Base-by-base conservation (phyloP, 2,113 vertebrate species). In the Scytalopus superciliaris region DNA sequence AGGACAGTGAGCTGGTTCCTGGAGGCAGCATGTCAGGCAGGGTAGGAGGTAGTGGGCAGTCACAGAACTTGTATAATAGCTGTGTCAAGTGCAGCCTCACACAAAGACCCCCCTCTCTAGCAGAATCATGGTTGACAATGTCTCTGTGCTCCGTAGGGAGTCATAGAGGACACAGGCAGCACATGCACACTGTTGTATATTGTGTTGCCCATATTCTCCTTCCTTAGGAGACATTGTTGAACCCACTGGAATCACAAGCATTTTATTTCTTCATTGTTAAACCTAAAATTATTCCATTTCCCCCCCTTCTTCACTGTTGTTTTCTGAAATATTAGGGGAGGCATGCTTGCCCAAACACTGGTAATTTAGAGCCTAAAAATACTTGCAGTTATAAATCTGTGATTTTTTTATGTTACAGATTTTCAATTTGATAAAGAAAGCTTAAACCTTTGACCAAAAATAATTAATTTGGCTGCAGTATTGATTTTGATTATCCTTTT, bases 141-240 rank as follows among this genome's bases (percentile, higher is more conserved):
- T 76, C 57, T 27, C 40, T 35, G 42, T 25, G 14, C 55, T 64
- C 59, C 2, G 0, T 7, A 17, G 33, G 68, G 30, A 73, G 33
- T 10, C 52, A 12, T 28, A 14, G 57, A 3, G 3, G 25, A 50
- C 56, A 53, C 0, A 0, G 1, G 2, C n/a, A 5, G 22, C 10
- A n/a, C 49, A 66, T 37, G 7, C 13, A 45, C 12, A 17, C 12
- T 23, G 3, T 6, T 24, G 11, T 12, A 4, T 44, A 15, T 10
- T 21, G 4, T 60, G 49, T 35, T 83, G n/a, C 14, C 13, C 56
- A 12, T 15, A 7, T 1, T 0, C 5, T 49, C 19, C 63, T 59
- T 25, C 30, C 31, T 33, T 40, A 25, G 8, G 15, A 47, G 4
- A 12, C 0, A 0, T n/a, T 47, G 22, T 52, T 79, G 31, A 84